These are phyloP conservation scores for Gibbula magus DNA, from an alignment of 2,888 invertebrate species.

Conservation along the genomic window DNA sequence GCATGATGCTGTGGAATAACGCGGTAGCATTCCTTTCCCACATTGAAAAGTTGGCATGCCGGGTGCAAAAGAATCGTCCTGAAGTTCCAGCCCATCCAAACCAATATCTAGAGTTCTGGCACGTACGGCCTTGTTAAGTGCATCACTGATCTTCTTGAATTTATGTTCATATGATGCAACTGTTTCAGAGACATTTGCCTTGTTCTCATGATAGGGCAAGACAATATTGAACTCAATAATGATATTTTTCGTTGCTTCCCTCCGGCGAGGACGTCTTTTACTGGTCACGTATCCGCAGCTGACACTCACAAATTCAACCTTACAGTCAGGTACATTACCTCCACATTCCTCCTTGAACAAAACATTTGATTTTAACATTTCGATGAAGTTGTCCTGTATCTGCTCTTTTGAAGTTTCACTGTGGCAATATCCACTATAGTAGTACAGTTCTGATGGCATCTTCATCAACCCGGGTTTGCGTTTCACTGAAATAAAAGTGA, in stretches of 20 bases:
- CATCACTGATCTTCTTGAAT: slow-evolving; percentile 31
- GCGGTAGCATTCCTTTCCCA: background rate
- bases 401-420: slow-evolving; percentile 29
- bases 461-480: slow-evolving; percentile 26
- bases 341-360: slow-evolving; percentile 28
- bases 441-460: slow-evolving; percentile 39
- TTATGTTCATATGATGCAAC: slow-evolving; percentile 20
- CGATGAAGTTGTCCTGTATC: slow-evolving; percentile 39
- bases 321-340: slow-evolving; percentile 35
- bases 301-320: slow-evolving; percentile 36
- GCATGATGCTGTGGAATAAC: background rate
- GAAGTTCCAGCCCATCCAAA: slow-evolving; percentile 26
- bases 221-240: slow-evolving; percentile 18
- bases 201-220: slow-evolving; percentile 24
- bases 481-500: background rate
- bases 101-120: slow-evolving; percentile 32
- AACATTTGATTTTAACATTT: slow-evolving; percentile 33
- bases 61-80: slow-evolving; percentile 31
- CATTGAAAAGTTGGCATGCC: slow-evolving; percentile 27
- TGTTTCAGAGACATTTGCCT: background rate
- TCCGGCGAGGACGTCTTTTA: slow-evolving; percentile 16
- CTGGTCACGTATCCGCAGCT: slow-evolving; percentile 37
- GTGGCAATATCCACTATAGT: slow-evolving; percentile 38
- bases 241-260: background rate
- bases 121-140: slow-evolving; percentile 31